A percentile compares a stretch with the other conserved stretches of the same genome.
phyloP scores from a whole-genome alignment of 2,113 vertebrate genomes.

The Opisthocomus hoazin region DNA sequence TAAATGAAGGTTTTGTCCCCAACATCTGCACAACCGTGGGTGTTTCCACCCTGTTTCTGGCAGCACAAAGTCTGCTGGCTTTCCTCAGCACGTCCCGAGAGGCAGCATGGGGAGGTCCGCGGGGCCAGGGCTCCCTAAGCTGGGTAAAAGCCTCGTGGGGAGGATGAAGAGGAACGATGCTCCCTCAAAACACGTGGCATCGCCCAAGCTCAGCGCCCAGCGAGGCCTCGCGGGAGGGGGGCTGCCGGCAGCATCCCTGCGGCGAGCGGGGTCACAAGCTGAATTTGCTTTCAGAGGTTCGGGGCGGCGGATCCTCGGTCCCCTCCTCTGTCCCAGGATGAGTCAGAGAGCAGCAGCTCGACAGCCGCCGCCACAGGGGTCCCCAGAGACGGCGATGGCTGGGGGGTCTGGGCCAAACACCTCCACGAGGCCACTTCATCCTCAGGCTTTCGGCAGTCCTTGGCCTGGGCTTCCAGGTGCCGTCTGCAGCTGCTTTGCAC shows the following conservation, averaged over 20 bases:
- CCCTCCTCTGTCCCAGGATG: neutral
- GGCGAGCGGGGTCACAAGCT: rapidly evolving
- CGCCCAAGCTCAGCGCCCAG: rapidly evolving
- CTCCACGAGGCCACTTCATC: neutral
- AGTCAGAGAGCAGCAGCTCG: neutral
- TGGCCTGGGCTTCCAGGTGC: neutral
- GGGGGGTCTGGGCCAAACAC: neutral
- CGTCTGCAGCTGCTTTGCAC: neutral
- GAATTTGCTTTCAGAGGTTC: neutral
- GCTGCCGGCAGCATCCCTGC: neutral
- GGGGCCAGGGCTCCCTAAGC: neutral
- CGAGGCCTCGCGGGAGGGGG: rapidly evolving
- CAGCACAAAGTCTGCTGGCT: neutral
- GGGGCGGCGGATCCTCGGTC: neutral
- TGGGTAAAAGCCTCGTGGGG: too few relatives aligned
- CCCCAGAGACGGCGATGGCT: neutral
- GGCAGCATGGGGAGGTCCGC: rapidly evolving
- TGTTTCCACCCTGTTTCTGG: neutral
- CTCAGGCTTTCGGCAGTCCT: neutral
- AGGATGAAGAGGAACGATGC: neutral
- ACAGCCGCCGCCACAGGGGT: rapidly evolving
- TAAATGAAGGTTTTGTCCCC: neutral
- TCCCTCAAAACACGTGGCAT: rapidly evolving
- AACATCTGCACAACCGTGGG: rapidly evolving
- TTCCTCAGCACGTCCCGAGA: rapidly evolving